These are phyloP conservation scores for Pycnomerus fuliginosus DNA, from an alignment of 2,888 invertebrate species.

Conservation along the genomic window DNA sequence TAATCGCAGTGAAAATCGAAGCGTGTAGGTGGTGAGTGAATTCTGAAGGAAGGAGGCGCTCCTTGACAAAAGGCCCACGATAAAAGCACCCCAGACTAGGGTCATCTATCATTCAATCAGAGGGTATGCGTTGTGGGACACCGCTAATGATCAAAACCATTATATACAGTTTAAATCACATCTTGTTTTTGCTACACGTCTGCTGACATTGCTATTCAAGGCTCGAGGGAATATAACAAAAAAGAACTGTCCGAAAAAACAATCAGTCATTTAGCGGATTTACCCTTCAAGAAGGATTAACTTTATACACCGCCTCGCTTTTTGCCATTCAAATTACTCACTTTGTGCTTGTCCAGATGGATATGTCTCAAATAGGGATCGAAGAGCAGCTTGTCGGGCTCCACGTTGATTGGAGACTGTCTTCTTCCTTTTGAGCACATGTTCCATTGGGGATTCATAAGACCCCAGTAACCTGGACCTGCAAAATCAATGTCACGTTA, in stretches of 20 bases:
- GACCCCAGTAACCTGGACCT: conserved; percentile 98
- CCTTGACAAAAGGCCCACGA: conserved; percentile 15
- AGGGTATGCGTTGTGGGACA: conserved; percentile 34
- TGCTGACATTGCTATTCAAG: conserved; percentile 33
- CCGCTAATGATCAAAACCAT: conserved; percentile 44
- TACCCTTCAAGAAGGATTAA: conserved; percentile 12
- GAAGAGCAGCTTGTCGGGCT: conserved; percentile 90
- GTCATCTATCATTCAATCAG: conserved; percentile 47
- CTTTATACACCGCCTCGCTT: conserved; percentile 3
- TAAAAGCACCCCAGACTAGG: conserved; percentile 22
- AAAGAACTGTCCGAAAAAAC: conserved; percentile 34
- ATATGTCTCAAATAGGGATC: conserved; percentile 92
- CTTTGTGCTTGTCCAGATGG: conserved; percentile 92
- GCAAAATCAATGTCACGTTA: conserved; percentile 40
- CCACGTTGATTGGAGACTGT: conserved; percentile 97
- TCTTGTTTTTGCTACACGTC: conserved; percentile 33
- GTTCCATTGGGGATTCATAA: conserved; percentile 97
- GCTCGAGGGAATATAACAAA: conserved; percentile 29
- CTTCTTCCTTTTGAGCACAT: conserved; percentile 95
- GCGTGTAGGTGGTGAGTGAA: background rate
- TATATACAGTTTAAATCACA: conserved; percentile 39
- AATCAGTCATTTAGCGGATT: conserved; percentile 31
- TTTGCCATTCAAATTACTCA: conserved; percentile 53
- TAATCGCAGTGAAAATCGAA: conserved; percentile 8
- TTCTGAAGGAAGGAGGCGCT: conserved; percentile 11